Percentiles rank a stretch among this genome's conserved stretches.
These are phyloP conservation scores for Temnothorax longispinosus DNA, from an alignment of 1,140 invertebrate species.

Conservation along the genomic window DNA sequence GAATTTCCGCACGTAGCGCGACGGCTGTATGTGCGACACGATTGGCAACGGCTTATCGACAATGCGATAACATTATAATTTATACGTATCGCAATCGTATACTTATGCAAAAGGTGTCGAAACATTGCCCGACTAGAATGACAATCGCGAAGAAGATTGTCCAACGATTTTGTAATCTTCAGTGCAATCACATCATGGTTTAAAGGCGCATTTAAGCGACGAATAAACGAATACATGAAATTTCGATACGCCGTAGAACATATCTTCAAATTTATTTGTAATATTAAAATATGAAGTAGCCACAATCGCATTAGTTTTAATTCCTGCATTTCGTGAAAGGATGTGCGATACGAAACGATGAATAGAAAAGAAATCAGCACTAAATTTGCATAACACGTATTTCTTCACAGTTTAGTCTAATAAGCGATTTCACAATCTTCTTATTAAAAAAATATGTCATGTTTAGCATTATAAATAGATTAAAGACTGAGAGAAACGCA, in stretches of 20 bases:
- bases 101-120: conserved; percentile 49
- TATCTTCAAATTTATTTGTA: background rate
- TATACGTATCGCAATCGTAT: conserved; percentile 58
- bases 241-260: background rate
- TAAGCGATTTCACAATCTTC: background rate
- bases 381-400: background rate
- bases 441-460: conserved; percentile 1
- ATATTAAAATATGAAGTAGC: background rate
- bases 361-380: background rate
- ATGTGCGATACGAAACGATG: background rate
- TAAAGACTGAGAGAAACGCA: background rate
- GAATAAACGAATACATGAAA: background rate
- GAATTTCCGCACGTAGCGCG: conserved; percentile 66
- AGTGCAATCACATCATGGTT: background rate
- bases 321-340: background rate
- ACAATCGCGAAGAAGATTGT: conserved; percentile 39
- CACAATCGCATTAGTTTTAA: background rate
- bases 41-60: conserved; percentile 59
- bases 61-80: conserved; percentile 59
- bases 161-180: conserved; percentile 18
- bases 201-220: background rate
- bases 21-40: conserved; percentile 13
- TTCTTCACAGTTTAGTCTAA: background rate
- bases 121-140: conserved; percentile 56
- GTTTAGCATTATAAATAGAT: background rate